Evolutionary conservation across 2,797 vertebrate genomes (phyloP), one percentile per base, ranked within the genome.

Genomic region (Cirrhinus molitorella): DNA sequence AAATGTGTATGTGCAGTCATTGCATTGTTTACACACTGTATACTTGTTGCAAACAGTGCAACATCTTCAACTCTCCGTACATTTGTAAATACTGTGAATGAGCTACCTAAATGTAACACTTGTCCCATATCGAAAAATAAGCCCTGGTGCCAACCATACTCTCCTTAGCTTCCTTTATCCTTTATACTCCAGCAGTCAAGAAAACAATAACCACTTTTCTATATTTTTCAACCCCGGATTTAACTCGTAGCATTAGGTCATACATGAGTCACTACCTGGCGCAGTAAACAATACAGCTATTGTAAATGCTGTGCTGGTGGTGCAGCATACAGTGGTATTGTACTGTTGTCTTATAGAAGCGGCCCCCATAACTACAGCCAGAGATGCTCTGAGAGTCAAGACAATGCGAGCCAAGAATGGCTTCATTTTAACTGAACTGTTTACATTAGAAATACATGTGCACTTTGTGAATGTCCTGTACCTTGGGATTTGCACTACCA

Each of bases 211-310:
- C 25, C 68, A 53, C 80, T 63, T 86, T 75, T 88, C 85, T 90
- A 88, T 91, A 91, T 89, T 78, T 90, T 77, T 82, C 76, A 83
- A 74, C 63, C 85, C 88, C 87, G 80, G 83, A 86, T 61, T 49
- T 87, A 85, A 90, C 55, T 87, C 83, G 74, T 90, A 86, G 77
- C 92, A 90, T 89, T 94, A 93, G 93, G 92, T 94, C 92, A 94
- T 92, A 89, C 77, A 91, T 93, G 93, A 95, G 93, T 95, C 93
- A 95, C 93, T 93, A 93, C 93, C 93, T 94, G 92, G 93, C 91
- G 93, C 93, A 91, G 85, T 80, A 83, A 85, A 95, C 94, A 95
- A 92, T 94, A 86, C 66, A 37, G 55, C 90, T 88, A 93, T 95
- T 96, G 95, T 95, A 81, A 70, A 65, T 55, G 82, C 86, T 84